These are phyloP conservation scores for Octodonta nipae DNA, from an alignment of 2,888 invertebrate genomes.

Conservation along the genomic window DNA sequence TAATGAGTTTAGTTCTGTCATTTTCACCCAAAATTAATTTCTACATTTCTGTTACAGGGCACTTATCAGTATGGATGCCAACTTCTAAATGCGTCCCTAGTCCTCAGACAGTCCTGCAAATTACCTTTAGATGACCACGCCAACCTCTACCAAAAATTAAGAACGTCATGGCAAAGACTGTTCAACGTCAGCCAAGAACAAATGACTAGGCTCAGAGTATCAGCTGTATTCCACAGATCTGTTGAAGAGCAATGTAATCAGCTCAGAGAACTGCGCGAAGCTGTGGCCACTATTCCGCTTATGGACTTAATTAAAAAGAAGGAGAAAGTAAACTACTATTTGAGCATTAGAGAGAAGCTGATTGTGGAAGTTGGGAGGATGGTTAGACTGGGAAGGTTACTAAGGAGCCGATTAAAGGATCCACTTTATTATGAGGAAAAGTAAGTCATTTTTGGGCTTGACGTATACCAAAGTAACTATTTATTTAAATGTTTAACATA, in stretches of 20 bases:
- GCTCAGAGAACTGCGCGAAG: conserved; percentile 45
- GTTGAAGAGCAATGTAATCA: conserved; percentile 50
- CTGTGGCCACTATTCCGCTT: conserved; percentile 38
- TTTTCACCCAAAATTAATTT: too few species aligned
- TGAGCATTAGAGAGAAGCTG: conserved; percentile 47
- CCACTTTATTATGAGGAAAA: conserved; percentile 29
- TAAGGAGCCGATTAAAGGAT: conserved; percentile 52
- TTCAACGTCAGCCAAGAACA: conserved; percentile 60
- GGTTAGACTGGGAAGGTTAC: conserved; percentile 53
- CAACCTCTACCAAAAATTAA: conserved; percentile 43
- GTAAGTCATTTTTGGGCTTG: conserved; percentile 17
- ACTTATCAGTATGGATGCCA: conserved; percentile 73
- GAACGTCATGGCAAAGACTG: conserved; percentile 55
- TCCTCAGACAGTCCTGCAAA: conserved; percentile 58
- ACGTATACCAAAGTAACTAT: too few species aligned
- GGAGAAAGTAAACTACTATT: conserved; percentile 40
- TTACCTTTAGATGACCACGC: conserved; percentile 45
- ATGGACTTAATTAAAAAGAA: conserved; percentile 36
- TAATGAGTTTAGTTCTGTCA: too few species aligned
- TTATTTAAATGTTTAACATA: too few species aligned
- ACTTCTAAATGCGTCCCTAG: conserved; percentile 58
- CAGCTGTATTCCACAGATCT: conserved; percentile 59
- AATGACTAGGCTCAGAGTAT: conserved; percentile 59
- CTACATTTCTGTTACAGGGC: conserved; percentile 49
- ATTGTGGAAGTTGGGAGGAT: conserved; percentile 58